phyloP scores from a whole-genome alignment of 2,113 vertebrate species.

The Brienomyrus brachyistius region DNA sequence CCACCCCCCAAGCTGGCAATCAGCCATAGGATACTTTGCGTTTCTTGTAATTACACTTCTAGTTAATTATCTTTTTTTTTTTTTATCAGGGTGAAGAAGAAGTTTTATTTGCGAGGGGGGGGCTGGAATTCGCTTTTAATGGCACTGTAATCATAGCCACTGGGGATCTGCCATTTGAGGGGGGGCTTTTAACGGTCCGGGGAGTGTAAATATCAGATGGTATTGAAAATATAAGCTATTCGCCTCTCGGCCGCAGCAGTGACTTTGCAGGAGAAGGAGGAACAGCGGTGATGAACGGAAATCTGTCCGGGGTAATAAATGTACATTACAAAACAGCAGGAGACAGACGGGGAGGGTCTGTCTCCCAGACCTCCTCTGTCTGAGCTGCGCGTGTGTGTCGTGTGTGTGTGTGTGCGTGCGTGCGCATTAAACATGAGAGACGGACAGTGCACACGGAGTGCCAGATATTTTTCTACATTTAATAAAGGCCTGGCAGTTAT shows the following conservation, averaged over 20 bases:
- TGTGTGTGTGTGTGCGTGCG: background rate
- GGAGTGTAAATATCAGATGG: conserved; percentile 31
- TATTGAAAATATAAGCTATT: background rate
- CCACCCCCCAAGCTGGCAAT: conserved; percentile 35
- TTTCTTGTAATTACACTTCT: conserved; percentile 51
- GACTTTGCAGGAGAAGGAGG: background rate
- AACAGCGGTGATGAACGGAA: background rate
- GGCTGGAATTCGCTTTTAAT: conserved; percentile 23
- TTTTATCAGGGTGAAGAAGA: conserved; percentile 34
- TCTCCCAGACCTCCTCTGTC: background rate
- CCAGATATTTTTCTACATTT: conserved; percentile 9
- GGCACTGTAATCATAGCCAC: conserved; percentile 22
- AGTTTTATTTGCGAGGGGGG: conserved; percentile 36
- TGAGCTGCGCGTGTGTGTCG: background rate
- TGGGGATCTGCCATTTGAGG: conserved; percentile 18
- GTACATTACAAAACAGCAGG: background rate
- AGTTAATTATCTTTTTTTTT: conserved; percentile 57
- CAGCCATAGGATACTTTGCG: conserved; percentile 42
- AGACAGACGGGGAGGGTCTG: background rate
- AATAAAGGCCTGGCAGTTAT: conserved; percentile 4
- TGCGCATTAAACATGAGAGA: background rate
- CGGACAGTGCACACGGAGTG: background rate
- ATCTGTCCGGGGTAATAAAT: background rate
- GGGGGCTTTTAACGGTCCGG: conserved; percentile 23
- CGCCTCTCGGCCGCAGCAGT: background rate